Percentiles rank a stretch among this genome's conserved stretches.
Evolutionary conservation across 2,113 vertebrate genomes (phyloP).

Genomic region (Clarias magur): DNA sequence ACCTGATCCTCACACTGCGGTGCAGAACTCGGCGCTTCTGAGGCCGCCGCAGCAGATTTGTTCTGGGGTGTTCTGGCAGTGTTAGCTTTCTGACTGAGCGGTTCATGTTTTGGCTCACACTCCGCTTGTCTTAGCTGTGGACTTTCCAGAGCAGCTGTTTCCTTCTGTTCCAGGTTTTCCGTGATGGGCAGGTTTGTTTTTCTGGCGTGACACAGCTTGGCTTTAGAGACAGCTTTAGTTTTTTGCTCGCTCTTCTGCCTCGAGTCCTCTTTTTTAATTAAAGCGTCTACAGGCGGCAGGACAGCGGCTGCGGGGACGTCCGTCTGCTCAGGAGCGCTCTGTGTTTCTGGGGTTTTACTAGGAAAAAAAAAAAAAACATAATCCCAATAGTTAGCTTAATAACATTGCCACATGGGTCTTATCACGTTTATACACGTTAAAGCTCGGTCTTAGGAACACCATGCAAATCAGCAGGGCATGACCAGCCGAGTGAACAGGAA

Average conservation of each 20-base stretch:
- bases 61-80: neutral
- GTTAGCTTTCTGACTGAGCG: neutral
- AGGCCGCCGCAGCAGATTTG: neutral
- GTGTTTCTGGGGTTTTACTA: neutral
- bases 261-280: neutral
- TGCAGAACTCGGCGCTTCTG: neutral
- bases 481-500: neutral
- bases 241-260: neutral
- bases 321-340: neutral
- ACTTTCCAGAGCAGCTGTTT: constrained; percentile 2
- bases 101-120: neutral
- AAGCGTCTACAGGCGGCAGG: neutral
- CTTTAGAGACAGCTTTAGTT: neutral
- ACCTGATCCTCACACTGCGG: neutral
- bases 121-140: neutral
- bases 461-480: neutral
- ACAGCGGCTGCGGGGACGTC: neutral
- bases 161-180: constrained; percentile 26
- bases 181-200: constrained; percentile 20
- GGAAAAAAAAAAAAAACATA: neutral
- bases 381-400: constrained; percentile 1
- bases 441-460: neutral
- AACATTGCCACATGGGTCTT: neutral
- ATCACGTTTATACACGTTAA: neutral
- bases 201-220: neutral